phyloP scores from a whole-genome alignment of 2,113 vertebrate species.

The Camelus bactrianus region DNA sequence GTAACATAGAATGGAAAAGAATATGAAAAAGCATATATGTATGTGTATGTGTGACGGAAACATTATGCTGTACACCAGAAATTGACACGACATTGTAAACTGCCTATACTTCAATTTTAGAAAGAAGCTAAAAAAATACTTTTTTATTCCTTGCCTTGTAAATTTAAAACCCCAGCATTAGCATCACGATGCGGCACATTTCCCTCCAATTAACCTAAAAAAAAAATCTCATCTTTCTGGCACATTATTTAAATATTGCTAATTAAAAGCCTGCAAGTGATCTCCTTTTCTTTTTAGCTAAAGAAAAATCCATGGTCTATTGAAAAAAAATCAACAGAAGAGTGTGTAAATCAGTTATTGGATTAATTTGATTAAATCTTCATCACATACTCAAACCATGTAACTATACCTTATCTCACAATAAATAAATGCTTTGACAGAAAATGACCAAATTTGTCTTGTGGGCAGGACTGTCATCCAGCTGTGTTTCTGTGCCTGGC shows the following conservation, averaged over 20 bases:
- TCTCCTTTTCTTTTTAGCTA: slow-evolving; percentile 12
- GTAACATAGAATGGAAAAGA: too few relatives aligned
- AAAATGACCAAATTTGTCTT: background rate
- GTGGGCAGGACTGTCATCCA: too few relatives aligned
- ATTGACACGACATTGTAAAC: too few relatives aligned
- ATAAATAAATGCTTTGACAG: background rate
- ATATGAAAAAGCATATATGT: too few relatives aligned
- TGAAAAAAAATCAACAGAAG: background rate
- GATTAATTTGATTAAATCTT: slow-evolving; percentile 30
- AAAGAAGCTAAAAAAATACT: background rate
- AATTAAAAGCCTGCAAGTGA: background rate
- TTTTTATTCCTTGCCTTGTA: background rate
- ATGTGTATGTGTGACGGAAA: too few relatives aligned
- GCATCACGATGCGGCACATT: background rate
- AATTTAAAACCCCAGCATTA: background rate
- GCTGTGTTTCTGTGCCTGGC: background rate
- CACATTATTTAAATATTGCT: background rate
- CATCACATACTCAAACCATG: background rate
- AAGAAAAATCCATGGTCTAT: background rate
- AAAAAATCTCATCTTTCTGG: background rate
- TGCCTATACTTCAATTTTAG: too few relatives aligned
- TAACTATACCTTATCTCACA: background rate
- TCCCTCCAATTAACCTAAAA: background rate
- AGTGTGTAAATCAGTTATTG: background rate
- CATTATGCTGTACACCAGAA: too few relatives aligned